Base-by-base conservation (phyloP, 2,113 vertebrate genomes). In the Cryptotis parvus region DNA sequence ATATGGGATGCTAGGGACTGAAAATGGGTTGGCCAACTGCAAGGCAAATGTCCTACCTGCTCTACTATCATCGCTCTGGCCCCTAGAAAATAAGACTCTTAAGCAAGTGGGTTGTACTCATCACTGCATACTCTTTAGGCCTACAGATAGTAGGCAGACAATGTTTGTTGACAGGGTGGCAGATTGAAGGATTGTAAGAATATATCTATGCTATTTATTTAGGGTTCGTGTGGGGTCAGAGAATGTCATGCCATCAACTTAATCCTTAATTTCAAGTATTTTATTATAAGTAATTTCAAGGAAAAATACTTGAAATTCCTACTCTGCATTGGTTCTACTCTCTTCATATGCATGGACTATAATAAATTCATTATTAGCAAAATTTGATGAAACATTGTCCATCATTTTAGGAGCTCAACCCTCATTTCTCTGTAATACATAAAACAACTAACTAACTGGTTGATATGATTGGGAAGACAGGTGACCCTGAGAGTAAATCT, bases 281-380 rank as follows among this genome's bases (percentile, higher is more conserved):
- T n/a, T n/a, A n/a, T n/a, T n/a, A n/a, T n/a, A n/a, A n/a, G n/a
- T 26, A 75, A 49, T 74, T 82, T 82, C 74, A 43, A 66, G 65
- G 77, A 86, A 35, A 39, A 69, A 76, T 52, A 45, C 41, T 69
- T 74, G 76, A 83, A 16, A 65, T 65, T 20, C 63, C 9, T 65
- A 4, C 26, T 33, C 20, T 12, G 4, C 65, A 31, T 81, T 68
- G 68, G 33, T 77, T 94, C 37, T 12, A 26, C 6, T 69, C 22
- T 69, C 35, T 33, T 29, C 18, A 55, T 9, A 73, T 31, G 14
- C 11, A 49, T 18, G 9, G 27, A 66, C 87, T 49, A 69, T 7
- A 89, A 27, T 37, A 26, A 72, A 52, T 41, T 79, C 6, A 12
- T 77, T 76, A 31, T 43, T 39, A 83, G 31, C n/a, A 85, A 94